These are phyloP conservation scores for Balanococcus diminutus DNA, from an alignment of 2,888 invertebrate species.

Conservation along the genomic window DNA sequence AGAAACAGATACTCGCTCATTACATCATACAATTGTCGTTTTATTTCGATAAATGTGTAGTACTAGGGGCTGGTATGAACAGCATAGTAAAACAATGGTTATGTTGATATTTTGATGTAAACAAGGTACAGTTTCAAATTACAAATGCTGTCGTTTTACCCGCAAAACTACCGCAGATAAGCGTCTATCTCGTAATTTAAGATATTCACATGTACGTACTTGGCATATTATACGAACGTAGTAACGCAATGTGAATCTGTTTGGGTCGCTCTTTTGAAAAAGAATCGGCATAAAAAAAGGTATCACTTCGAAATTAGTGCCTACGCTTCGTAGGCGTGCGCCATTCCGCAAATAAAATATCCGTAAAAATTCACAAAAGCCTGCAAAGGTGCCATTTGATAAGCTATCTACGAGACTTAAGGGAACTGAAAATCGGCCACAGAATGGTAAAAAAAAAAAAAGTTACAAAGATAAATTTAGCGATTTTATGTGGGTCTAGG, in stretches of 20 bases:
- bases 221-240: no score
- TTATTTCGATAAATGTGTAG: not conserved
- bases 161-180: not conserved
- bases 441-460: not conserved
- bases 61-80: not conserved
- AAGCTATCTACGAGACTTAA: not conserved
- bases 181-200: not conserved
- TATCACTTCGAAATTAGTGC: not conserved
- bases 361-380: not conserved
- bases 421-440: not conserved
- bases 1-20: not conserved
- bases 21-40: not conserved
- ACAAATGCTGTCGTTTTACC: conserved; percentile 1
- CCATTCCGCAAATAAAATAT: not conserved
- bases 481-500: not conserved
- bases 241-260: not conserved
- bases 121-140: conserved; percentile 3
- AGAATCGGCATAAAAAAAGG: not conserved
- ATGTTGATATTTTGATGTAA: not conserved
- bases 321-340: not conserved
- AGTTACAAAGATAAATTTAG: not conserved
- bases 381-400: not conserved
- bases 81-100: not conserved
- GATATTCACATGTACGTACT: not conserved
- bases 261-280: not conserved